phyloP scores from a whole-genome alignment of 2,113 vertebrate genomes.

The Bubo scandiacus region DNA sequence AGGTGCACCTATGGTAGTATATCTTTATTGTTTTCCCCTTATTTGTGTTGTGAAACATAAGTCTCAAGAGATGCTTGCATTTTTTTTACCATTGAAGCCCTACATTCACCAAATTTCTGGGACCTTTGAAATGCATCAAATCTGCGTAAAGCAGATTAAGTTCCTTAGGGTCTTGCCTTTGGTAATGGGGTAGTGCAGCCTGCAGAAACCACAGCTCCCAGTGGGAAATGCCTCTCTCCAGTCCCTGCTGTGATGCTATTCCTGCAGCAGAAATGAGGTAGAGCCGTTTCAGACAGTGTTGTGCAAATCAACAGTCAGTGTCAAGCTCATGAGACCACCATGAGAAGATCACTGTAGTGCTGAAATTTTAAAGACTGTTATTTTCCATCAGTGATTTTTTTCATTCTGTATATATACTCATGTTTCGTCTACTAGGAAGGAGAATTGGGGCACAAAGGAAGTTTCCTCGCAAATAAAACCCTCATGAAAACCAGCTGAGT shows the following conservation, averaged over 20 bases:
- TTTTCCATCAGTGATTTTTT: too few relatives aligned
- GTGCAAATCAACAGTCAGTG: background rate
- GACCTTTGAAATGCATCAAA: background rate
- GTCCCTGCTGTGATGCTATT: background rate
- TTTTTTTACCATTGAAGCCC: background rate
- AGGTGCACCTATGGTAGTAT: background rate
- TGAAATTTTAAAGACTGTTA: background rate
- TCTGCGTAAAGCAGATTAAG: background rate
- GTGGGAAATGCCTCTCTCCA: background rate
- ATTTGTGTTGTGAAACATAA: background rate
- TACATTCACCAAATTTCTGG: background rate
- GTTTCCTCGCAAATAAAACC: background rate
- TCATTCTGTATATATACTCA: too few relatives aligned
- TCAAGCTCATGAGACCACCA: background rate
- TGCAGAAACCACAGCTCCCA: background rate
- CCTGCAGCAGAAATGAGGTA: background rate
- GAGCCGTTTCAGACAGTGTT: rapidly evolving
- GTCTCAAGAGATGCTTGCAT: rapidly evolving
- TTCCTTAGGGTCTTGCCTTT: background rate
- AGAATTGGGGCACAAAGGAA: background rate
- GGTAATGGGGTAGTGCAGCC: background rate
- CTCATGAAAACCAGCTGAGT: background rate
- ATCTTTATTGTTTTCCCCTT: background rate
- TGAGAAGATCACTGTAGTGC: background rate
- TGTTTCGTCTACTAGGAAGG: background rate